Evolutionary conservation across 2,888 invertebrate genomes (phyloP), one percentile per base, ranked within the genome.

Genomic region (Drosophila buzzatii): DNA sequence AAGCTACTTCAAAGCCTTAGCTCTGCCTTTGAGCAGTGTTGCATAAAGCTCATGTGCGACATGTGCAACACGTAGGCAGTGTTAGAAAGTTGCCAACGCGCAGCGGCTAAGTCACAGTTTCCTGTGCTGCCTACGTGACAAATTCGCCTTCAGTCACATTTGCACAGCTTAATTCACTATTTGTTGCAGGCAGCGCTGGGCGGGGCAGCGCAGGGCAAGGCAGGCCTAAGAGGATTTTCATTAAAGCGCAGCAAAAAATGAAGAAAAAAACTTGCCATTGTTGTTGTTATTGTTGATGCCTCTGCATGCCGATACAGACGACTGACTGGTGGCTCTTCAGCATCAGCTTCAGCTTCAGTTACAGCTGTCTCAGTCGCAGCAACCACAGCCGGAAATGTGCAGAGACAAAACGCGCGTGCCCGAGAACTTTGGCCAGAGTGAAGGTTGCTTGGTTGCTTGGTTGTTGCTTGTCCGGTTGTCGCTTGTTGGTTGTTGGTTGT

Each of bases 191-290:
- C 44, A 16, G 16, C 6, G 39, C 12, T 1, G 8, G 20, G 2
- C 18, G 10, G 18, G 10, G 4, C 18, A 10, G 10, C 18, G 10
- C 6, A 3, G 23, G 9, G 42, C 18, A 3, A 47, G 47, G 47
- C 31, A 49, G 49, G 60, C 87, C 70, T 86, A 89, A 86, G 88
- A 85, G 87, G 85, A 85, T 89, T 86, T 85, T 89, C 89, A 87
- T 89, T 89, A 89, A 78, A 76, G 82, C 81, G 78, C 79, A 89
- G 85, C 75, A 86, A 79, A 81, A 79, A 73, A 56, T 16, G 4
- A n/a, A 10, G 2, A n/a, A 49, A n/a, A 10, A 27, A 27, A 16
- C 16, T 27, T 8, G 10, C 42, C 10, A 10, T 60, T 53, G 57
- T 18, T 70, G 56, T 57, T 67, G 69, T 37, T 70, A 62, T 41